A percentile compares a stretch with the other conserved stretches of the same genome.
phyloP scores from a whole-genome alignment of 2,113 vertebrate species.

The Nothobranchius furzeri region DNA sequence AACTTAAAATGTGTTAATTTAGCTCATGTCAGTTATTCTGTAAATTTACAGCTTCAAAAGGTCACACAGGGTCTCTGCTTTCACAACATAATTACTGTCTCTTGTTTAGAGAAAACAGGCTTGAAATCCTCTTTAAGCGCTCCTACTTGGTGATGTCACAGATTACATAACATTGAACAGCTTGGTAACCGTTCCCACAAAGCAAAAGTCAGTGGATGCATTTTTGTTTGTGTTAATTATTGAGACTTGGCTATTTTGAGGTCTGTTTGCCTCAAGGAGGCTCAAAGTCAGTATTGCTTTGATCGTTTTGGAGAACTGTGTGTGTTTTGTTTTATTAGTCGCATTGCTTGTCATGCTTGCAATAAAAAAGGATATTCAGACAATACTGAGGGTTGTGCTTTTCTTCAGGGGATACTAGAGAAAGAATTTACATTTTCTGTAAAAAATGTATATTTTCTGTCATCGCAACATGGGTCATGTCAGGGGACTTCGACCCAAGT shows the following conservation, averaged over 20 bases:
- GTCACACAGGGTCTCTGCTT: neutral
- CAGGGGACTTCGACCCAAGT: neutral
- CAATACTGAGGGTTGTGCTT: neutral
- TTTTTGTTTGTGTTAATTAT: neutral
- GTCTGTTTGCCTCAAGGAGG: neutral
- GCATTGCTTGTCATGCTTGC: conserved; percentile 20
- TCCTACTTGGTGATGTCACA: neutral
- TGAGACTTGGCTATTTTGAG: conserved; percentile 1
- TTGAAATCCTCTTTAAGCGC: neutral
- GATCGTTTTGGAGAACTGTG: conserved; percentile 25
- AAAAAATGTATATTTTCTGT: neutral
- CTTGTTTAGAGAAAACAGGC: neutral
- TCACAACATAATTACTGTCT: neutral
- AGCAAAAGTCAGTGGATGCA: neutral
- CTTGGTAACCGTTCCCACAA: neutral
- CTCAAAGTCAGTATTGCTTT: conserved; percentile 43
- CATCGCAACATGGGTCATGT: neutral
- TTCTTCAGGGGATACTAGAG: neutral
- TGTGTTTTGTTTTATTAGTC: conserved; percentile 14
- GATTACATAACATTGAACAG: neutral
- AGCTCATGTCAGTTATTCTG: neutral
- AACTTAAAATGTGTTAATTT: neutral
- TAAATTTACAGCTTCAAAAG: neutral
- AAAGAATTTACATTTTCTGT: neutral
- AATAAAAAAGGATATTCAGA: conserved; percentile 24